These are phyloP conservation scores for Lithodes maja DNA, from an alignment of 2,888 invertebrate genomes.

Conservation along the genomic window DNA sequence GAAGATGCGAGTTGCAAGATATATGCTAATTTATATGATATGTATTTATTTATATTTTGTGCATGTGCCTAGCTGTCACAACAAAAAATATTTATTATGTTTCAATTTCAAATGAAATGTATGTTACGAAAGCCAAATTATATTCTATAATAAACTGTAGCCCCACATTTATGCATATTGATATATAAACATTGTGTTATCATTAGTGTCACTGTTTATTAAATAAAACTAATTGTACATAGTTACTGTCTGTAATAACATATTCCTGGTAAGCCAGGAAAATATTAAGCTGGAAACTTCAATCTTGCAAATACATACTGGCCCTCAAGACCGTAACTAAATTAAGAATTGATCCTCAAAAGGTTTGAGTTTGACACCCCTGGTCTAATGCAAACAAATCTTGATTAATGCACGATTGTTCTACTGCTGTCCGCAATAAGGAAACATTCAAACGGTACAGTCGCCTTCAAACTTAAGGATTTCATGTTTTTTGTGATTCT, in stretches of 20 bases:
- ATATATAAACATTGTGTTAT: not conserved
- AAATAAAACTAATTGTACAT: not conserved
- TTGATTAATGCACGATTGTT: too few relatives aligned
- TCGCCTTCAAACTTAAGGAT: too few relatives aligned
- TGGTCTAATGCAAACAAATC: not conserved
- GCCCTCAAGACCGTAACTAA: not conserved
- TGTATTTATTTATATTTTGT: not conserved
- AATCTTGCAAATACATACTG: not conserved
- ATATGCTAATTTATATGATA: not conserved
- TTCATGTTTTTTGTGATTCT: too few relatives aligned
- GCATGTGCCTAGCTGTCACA: not conserved
- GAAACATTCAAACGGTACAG: too few relatives aligned
- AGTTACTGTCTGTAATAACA: not conserved
- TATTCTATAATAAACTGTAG: not conserved
- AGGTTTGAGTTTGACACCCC: slow-evolving; percentile 6
- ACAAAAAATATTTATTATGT: not conserved
- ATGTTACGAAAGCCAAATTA: not conserved
- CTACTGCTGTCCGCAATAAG: too few relatives aligned
- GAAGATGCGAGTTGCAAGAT: slow-evolving; percentile 7
- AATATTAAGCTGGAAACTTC: not conserved
- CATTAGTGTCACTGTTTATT: slow-evolving; percentile 14
- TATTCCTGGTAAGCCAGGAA: not conserved
- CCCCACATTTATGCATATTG: not conserved
- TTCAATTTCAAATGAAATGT: not conserved
- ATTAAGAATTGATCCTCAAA: slow-evolving; percentile 1